Conservation (phyloP, 2,113 vertebrate species). For the Chloropsis cyanopogon region DNA sequence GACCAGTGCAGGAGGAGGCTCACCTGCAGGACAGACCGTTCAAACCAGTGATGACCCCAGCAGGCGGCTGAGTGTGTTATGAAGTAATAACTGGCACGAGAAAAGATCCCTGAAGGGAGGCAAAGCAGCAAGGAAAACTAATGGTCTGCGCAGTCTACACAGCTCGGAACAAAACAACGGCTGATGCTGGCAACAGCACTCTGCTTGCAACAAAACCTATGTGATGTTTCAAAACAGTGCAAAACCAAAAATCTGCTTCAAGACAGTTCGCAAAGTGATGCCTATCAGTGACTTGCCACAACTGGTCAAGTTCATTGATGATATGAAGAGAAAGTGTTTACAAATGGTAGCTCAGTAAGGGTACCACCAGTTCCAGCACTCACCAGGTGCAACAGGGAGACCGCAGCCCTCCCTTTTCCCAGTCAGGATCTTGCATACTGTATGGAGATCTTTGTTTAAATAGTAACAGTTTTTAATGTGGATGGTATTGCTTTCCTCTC, state of each 20-base stretch:
- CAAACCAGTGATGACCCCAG: neutral
- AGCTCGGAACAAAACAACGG: neutral
- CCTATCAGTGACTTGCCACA: neutral
- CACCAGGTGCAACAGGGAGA: neutral
- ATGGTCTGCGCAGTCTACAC: neutral
- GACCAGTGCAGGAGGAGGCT: neutral
- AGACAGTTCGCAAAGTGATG: neutral
- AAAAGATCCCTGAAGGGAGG: neutral
- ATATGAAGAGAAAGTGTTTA: neutral
- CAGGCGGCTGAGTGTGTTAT: neutral
- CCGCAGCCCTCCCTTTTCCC: neutral
- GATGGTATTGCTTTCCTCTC: neutral
- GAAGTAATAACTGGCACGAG: neutral
- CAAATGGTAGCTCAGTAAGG: neutral
- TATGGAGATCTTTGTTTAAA: neutral
- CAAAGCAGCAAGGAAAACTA: neutral
- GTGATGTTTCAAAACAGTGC: neutral
- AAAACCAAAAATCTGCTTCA: neutral
- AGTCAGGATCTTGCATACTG: neutral
- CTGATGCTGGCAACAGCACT: neutral
- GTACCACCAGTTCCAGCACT: neutral
- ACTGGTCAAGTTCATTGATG: neutral
- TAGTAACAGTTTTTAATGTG: neutral
- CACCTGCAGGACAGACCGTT: neutral
- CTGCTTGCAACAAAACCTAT: neutral